These are phyloP conservation scores for Tympanoctomys barrerae DNA, from an alignment of 2,797 vertebrate genomes.

Conservation along the genomic window DNA sequence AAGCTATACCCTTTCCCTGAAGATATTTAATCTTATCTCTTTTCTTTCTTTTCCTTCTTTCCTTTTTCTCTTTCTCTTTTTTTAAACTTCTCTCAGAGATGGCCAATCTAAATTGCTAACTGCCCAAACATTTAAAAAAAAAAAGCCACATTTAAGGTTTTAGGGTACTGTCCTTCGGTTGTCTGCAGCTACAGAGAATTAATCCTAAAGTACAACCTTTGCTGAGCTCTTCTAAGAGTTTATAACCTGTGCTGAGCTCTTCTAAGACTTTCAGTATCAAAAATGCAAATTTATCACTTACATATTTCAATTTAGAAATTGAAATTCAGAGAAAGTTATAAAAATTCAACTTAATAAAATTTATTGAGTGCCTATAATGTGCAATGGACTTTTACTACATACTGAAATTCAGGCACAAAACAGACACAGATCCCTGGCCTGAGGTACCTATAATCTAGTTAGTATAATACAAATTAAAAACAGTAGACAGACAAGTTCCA, in stretches of 20 bases:
- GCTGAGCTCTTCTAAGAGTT: slow-evolving; percentile 15
- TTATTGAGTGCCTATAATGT: slow-evolving; percentile 77
- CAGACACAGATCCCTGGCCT: slow-evolving; percentile 58
- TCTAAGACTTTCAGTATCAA: slow-evolving; percentile 17
- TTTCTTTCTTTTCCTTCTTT: background rate
- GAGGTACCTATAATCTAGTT: slow-evolving; percentile 61
- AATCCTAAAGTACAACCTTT: background rate
- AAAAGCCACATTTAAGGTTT: slow-evolving; percentile 9
- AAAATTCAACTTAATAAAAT: slow-evolving; percentile 70
- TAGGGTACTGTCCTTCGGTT: slow-evolving; percentile 15
- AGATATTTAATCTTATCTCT: slow-evolving; percentile 2
- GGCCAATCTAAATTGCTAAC: background rate
- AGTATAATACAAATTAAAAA: slow-evolving; percentile 71
- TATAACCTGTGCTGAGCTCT: background rate
- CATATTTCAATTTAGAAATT: slow-evolving; percentile 57
- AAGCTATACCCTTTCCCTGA: background rate
- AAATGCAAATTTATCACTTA: slow-evolving; percentile 32
- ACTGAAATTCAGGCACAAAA: slow-evolving; percentile 72
- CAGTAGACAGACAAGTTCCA: slow-evolving; percentile 34
- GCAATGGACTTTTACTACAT: slow-evolving; percentile 51
- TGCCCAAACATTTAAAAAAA: background rate
- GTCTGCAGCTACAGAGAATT: background rate
- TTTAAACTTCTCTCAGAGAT: background rate
- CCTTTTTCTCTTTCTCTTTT: background rate
- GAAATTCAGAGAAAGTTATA: slow-evolving; percentile 66